Base-by-base conservation (phyloP, 2,888 invertebrate genomes). In the Perithous albicinctus region DNA sequence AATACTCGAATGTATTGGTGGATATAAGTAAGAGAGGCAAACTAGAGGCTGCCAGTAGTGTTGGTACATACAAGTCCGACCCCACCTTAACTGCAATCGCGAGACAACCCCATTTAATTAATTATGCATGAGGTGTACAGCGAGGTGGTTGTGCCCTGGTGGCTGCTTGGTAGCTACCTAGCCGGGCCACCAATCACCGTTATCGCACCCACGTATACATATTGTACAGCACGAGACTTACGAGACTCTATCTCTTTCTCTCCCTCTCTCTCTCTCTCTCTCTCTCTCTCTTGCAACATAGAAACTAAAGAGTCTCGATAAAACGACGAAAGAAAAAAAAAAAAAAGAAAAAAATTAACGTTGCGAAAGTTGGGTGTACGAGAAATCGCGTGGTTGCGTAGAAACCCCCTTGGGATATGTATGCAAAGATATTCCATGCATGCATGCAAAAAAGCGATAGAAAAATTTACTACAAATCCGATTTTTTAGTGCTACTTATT, bases 81-180 rank as follows among this genome's bases (percentile, higher is more conserved):
- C 86, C 87, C 81, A 86, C 85, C 85, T 84, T 84, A 67, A 83
- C 82, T 85, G 87, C 88, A 86, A 88, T 89, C 89, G 88, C 86
- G 87, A 88, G 74, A 54, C 87, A 84, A 84, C 85, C 87, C 87
- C 89, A 86, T 90, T 90, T 89, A 90, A 90, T 90, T 90, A 90
- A 90, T 90, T 90, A 90, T 90, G 89, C 87, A 90, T 87, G 88
- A 88, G 89, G 73, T 80, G 78, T 85, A 85, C 78, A 59, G 23
- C 72, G 54, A 67, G 61, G 73, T 77, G 35, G 63, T 48, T 74
- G 69, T 70, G 51, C 70, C 32, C 56, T 32, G 69, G 38, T 63
- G 48, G 54, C 35, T 51, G 61, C n/a, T n/a, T n/a, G n/a, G 66
- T 69, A 69, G 74, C 84, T 78, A 80, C 84, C 64, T 66, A 70